These are phyloP conservation scores for Sebastes itinus DNA, from an alignment of 2,797 vertebrate genomes.

Conservation along the genomic window DNA sequence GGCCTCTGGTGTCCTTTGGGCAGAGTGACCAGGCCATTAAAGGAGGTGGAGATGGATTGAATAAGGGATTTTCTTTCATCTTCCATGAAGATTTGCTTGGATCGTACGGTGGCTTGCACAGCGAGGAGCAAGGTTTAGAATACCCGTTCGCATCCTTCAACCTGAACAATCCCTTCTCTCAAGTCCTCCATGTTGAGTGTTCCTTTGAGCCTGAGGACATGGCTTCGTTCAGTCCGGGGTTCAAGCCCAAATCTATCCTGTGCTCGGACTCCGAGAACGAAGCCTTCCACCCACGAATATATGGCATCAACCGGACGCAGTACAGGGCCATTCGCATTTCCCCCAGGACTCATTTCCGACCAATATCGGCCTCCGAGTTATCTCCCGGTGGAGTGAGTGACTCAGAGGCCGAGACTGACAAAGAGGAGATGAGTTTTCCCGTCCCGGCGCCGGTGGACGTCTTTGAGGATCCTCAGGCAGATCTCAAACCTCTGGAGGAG, in stretches of 20 bases:
- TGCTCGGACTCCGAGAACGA: slow-evolving; percentile 96
- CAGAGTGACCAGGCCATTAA: slow-evolving; percentile 89
- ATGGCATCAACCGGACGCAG: slow-evolving; percentile 94
- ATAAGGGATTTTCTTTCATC: slow-evolving; percentile 98
- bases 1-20: slow-evolving; percentile 92
- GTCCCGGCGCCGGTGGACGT: slow-evolving; percentile 86
- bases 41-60: slow-evolving; percentile 89
- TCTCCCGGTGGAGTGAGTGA: slow-evolving; percentile 95
- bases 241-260: slow-evolving; percentile 97
- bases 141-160: slow-evolving; percentile 97
- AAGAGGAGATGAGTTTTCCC: slow-evolving; percentile 90
- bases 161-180: slow-evolving; percentile 96
- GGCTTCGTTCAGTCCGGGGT: slow-evolving; percentile 94
- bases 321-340: slow-evolving; percentile 99
- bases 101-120: slow-evolving; percentile 90
- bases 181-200: slow-evolving; percentile 99
- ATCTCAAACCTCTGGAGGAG: slow-evolving; percentile 98
- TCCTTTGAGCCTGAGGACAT: slow-evolving; percentile 98
- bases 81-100: slow-evolving; percentile 99
- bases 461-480: slow-evolving; percentile 96
- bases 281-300: slow-evolving; percentile 90
- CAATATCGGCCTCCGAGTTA: slow-evolving; percentile 96
- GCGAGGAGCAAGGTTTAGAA: slow-evolving; percentile 93
- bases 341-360: slow-evolving; percentile 98
- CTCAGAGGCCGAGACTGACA: slow-evolving; percentile 97